Conservation (phyloP, 2,113 vertebrate genomes). For the Aleadryas rufinucha region DNA sequence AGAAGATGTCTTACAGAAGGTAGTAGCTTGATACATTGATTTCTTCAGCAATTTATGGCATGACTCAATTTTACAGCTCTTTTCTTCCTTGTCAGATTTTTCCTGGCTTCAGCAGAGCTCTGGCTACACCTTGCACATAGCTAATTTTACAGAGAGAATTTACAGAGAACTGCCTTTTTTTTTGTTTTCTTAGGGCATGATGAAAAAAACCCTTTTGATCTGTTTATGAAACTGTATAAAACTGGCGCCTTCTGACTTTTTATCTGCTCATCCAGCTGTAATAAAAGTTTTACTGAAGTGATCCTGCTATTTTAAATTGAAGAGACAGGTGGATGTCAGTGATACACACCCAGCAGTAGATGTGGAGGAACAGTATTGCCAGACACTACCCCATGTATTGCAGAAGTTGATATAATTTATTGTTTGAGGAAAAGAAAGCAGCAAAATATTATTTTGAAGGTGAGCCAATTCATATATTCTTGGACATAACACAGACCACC, state of each 20-base stretch:
- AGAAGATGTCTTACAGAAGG: background rate
- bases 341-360: background rate
- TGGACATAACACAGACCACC: constrained; percentile 63
- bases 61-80: background rate
- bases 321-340: background rate
- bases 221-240: background rate
- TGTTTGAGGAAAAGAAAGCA: constrained; percentile 55
- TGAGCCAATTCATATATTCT: constrained; percentile 59
- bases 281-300: background rate
- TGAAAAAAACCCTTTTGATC: background rate
- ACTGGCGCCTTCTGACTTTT: rapidly evolving
- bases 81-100: background rate
- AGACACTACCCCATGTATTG: background rate
- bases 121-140: background rate
- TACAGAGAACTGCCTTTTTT: background rate
- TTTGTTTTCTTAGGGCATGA: background rate
- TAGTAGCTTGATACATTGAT: background rate
- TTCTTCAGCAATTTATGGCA: background rate
- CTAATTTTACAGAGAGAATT: background rate
- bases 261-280: background rate
- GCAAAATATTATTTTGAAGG: constrained; percentile 53
- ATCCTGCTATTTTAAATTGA: background rate
- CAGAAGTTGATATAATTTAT: constrained; percentile 49
- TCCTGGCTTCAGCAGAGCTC: background rate
- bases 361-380: background rate